A percentile compares a stretch with the other conserved stretches of the same genome.
phyloP scores from a whole-genome alignment of 2,888 invertebrate species.

The Abrostola triplasia region DNA sequence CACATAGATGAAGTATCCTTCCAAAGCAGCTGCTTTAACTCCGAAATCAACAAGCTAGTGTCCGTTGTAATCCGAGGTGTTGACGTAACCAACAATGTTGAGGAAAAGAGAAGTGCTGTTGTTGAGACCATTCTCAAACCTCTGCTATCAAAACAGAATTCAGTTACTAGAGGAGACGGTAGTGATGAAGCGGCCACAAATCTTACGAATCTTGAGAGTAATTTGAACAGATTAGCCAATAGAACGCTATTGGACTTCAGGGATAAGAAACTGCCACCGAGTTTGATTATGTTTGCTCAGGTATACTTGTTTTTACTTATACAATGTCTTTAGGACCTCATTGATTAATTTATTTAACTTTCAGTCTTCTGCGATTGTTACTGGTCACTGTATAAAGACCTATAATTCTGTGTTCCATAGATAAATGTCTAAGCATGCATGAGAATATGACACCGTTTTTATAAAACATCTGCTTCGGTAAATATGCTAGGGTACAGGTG shows the following conservation, averaged over 20 bases:
- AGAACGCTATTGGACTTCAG: slow-evolving; percentile 90
- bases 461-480: no score
- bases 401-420: no score
- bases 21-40: slow-evolving; percentile 95
- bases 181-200: slow-evolving; percentile 53
- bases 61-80: slow-evolving; percentile 95
- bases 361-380: no score
- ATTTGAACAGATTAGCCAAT: slow-evolving; percentile 58
- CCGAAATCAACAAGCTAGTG: slow-evolving; percentile 94
- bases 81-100: slow-evolving; percentile 93
- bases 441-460: no score
- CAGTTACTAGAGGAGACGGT: slow-evolving; percentile 62
- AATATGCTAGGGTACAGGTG: no score
- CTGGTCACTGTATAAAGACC: no score
- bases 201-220: slow-evolving; percentile 58
- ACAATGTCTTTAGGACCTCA: no score
- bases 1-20: slow-evolving; percentile 95
- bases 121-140: slow-evolving; percentile 86
- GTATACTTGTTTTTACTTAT: slow-evolving; percentile 75
- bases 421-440: no score
- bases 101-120: slow-evolving; percentile 79
- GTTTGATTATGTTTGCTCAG: slow-evolving; percentile 94
- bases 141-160: slow-evolving; percentile 82
- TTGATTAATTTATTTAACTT: no score
- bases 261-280: slow-evolving; percentile 92